phyloP scores from a whole-genome alignment of 2,113 vertebrate species.

The Oryzias curvinotus region DNA sequence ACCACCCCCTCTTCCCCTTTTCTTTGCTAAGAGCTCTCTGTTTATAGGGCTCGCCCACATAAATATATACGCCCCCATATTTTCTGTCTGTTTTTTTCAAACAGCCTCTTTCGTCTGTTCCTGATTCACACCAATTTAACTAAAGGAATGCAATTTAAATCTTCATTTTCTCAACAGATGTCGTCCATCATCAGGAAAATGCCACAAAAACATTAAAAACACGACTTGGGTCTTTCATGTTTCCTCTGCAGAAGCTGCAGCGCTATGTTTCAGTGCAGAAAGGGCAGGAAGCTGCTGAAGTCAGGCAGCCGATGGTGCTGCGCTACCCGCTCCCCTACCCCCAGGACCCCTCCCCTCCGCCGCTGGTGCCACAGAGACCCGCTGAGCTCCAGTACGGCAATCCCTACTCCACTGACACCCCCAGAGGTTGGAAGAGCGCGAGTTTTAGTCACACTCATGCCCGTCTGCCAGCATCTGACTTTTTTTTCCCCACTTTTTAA shows the following conservation, averaged over 20 bases:
- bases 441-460: background rate
- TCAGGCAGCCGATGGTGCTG: constrained; percentile 74
- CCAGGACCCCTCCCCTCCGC: constrained; percentile 81
- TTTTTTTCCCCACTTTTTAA: background rate
- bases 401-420: constrained; percentile 83
- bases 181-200: too few species aligned
- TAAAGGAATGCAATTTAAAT: too few species aligned
- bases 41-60: too few species aligned
- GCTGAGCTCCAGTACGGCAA: constrained; percentile 92
- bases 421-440: constrained; percentile 72
- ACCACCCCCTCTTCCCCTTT: too few species aligned
- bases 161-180: too few species aligned
- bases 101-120: too few species aligned
- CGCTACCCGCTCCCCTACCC: constrained; percentile 80
- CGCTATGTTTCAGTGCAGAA: constrained; percentile 72
- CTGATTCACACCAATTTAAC: too few species aligned
- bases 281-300: constrained; percentile 66
- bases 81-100: too few species aligned
- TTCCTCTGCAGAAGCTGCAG: constrained; percentile 81
- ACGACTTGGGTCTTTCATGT: background rate
- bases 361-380: constrained; percentile 79
- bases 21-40: too few species aligned
- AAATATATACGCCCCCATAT: too few species aligned
- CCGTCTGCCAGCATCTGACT: background rate
- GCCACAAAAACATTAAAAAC: too few species aligned